Conservation (phyloP, 2,113 vertebrate genomes). For the Crotalus horridus region DNA sequence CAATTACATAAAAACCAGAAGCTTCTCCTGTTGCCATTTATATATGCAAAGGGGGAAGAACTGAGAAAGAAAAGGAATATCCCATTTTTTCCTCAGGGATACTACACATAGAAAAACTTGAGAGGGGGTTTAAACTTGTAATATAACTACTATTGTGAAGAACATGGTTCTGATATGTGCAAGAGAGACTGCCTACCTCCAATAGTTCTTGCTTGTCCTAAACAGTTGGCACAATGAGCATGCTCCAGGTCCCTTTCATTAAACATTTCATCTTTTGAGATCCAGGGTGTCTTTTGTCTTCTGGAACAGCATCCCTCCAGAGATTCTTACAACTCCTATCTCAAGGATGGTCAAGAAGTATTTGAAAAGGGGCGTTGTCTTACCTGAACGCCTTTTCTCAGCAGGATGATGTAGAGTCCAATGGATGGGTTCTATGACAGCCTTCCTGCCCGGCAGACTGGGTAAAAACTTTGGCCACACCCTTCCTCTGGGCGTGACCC, state of each 20-base stretch:
- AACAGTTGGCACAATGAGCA: neutral
- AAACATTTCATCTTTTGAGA: neutral
- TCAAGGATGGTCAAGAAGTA: neutral
- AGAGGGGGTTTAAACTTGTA: neutral
- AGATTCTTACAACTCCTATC: neutral
- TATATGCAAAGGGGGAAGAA: neutral
- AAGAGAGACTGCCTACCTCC: neutral
- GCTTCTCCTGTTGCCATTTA: constrained; percentile 51
- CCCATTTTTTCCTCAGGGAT: neutral
- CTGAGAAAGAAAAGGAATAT: neutral
- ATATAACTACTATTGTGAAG: neutral
- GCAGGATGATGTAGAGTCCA: no score
- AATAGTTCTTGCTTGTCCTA: neutral
- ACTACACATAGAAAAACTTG: neutral
- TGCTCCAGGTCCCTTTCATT: neutral
- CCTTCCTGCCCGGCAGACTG: no score
- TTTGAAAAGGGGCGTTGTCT: no score
- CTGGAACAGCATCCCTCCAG: neutral
- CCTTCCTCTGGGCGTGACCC: no score
- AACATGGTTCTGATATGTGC: neutral
- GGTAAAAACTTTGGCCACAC: no score
- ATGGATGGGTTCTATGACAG: no score
- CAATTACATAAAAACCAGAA: constrained; percentile 53
- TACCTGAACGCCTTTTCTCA: no score
- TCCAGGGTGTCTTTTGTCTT: neutral